Evolutionary conservation across 2,797 vertebrate genomes (phyloP).

Genomic region (Cheirogaleus major): DNA sequence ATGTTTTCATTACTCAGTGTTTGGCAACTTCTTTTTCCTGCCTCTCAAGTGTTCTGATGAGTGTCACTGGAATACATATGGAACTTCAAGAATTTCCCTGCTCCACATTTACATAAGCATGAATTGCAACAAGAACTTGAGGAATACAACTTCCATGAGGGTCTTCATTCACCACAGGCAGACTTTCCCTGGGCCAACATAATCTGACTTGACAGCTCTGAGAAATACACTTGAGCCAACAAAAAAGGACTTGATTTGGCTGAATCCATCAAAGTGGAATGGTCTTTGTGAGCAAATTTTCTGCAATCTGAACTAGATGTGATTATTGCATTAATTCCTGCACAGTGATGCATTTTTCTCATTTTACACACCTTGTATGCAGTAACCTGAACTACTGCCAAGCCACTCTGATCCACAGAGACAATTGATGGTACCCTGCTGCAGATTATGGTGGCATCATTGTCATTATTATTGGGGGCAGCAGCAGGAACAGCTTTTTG

Average conservation of each 20-base stretch:
- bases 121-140: not conserved
- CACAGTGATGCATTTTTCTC: not conserved
- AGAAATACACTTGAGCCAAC: not conserved
- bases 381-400: not conserved
- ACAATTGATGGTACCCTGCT: not conserved
- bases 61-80: not conserved
- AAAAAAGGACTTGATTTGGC: not conserved
- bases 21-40: not conserved
- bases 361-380: not conserved
- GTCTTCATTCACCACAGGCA: not conserved
- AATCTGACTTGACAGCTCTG: not conserved
- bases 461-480: not conserved
- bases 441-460: not conserved
- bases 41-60: not conserved
- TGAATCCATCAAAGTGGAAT: not conserved
- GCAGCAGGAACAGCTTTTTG: not conserved
- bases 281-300: not conserved
- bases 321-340: not conserved
- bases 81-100: not conserved
- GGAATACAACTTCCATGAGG: not conserved
- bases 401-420: not conserved
- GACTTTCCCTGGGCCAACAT: not conserved
- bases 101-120: not conserved
- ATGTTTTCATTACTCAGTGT: not conserved
- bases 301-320: not conserved